phyloP scores from a whole-genome alignment of 1,140 invertebrate genomes.

The Drosophila obscura region DNA sequence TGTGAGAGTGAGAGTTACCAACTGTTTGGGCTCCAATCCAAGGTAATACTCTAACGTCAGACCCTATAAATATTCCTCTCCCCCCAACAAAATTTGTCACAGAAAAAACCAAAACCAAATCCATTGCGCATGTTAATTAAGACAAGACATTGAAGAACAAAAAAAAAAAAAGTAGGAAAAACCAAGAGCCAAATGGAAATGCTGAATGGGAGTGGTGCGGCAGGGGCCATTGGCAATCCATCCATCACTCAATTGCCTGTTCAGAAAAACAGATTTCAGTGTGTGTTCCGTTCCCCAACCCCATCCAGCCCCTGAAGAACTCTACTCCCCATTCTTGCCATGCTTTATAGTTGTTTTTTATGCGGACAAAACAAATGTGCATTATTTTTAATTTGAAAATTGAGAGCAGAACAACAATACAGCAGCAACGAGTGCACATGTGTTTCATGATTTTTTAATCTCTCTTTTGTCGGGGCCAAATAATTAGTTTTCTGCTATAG shows the following conservation, averaged over 20 bases:
- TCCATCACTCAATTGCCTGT: slow-evolving; percentile 76
- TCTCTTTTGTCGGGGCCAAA: slow-evolving; percentile 61
- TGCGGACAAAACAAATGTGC: slow-evolving; percentile 64
- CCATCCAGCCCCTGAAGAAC: slow-evolving; percentile 16
- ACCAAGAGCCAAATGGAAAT: slow-evolving; percentile 12
- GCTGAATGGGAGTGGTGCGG: slow-evolving; percentile 36
- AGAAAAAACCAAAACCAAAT: slow-evolving; percentile 31
- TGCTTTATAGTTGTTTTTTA: slow-evolving; percentile 9
- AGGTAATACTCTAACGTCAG: slow-evolving; percentile 58
- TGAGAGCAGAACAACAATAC: slow-evolving; percentile 31
- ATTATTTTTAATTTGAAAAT: slow-evolving; percentile 62
- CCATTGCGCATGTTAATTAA: slow-evolving; percentile 70
- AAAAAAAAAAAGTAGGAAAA: slow-evolving; percentile 13
- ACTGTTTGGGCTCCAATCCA: slow-evolving; percentile 19
- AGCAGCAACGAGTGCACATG: slow-evolving; percentile 56
- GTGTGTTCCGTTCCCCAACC: background rate
- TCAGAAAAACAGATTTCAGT: slow-evolving; percentile 40
- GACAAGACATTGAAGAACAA: slow-evolving; percentile 36
- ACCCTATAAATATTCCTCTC: slow-evolving; percentile 36
- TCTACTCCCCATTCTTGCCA: slow-evolving; percentile 21
- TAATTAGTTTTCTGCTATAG: slow-evolving; percentile 60
- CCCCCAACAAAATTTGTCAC: slow-evolving; percentile 15
- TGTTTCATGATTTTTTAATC: slow-evolving; percentile 49
- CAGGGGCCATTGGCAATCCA: slow-evolving; percentile 61
- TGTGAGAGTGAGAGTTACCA: slow-evolving; percentile 15